Evolutionary conservation across 2,113 vertebrate species (phyloP).

Genomic region (Neoarius graeffei): DNA sequence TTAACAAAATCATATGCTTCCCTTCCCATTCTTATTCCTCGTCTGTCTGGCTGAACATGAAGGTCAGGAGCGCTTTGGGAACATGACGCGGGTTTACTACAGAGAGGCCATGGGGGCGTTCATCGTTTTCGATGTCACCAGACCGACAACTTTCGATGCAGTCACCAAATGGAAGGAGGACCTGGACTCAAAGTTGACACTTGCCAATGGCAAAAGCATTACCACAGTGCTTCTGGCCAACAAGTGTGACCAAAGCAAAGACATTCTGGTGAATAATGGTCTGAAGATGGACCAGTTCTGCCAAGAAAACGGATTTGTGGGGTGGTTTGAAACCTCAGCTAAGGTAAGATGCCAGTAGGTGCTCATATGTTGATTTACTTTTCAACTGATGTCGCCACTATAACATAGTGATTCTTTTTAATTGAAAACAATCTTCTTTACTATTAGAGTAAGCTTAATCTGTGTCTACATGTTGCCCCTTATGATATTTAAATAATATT

Average conservation of each 20-base stretch:
- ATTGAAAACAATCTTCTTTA: too few relatives aligned
- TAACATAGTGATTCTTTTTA: too few relatives aligned
- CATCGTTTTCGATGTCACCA: slow-evolving; percentile 79
- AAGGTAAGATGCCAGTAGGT: slow-evolving; percentile 66
- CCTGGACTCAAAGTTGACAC: slow-evolving; percentile 78
- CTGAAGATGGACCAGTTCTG: slow-evolving; percentile 79
- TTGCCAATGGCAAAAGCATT: slow-evolving; percentile 73
- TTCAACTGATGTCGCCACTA: too few relatives aligned
- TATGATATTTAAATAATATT: too few relatives aligned
- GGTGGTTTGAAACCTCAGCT: slow-evolving; percentile 80
- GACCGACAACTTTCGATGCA: slow-evolving; percentile 77
- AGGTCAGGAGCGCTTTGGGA: slow-evolving; percentile 83
- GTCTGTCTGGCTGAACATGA: slow-evolving; percentile 16
- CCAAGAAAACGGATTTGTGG: slow-evolving; percentile 76
- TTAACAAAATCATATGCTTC: not conserved
- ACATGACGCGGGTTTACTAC: slow-evolving; percentile 84
- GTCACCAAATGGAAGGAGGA: slow-evolving; percentile 82
- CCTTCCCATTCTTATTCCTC: not conserved
- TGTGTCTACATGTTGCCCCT: too few relatives aligned
- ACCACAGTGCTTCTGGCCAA: slow-evolving; percentile 78
- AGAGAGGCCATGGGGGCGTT: slow-evolving; percentile 81
- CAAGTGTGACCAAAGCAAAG: slow-evolving; percentile 77
- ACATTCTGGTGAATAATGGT: slow-evolving; percentile 64
- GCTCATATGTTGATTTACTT: too few relatives aligned
- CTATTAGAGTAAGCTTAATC: too few relatives aligned